A percentile compares a stretch with the other conserved stretches of the same genome.
phyloP scores from a whole-genome alignment of 2,797 vertebrate genomes.

The Vireo griseus region DNA sequence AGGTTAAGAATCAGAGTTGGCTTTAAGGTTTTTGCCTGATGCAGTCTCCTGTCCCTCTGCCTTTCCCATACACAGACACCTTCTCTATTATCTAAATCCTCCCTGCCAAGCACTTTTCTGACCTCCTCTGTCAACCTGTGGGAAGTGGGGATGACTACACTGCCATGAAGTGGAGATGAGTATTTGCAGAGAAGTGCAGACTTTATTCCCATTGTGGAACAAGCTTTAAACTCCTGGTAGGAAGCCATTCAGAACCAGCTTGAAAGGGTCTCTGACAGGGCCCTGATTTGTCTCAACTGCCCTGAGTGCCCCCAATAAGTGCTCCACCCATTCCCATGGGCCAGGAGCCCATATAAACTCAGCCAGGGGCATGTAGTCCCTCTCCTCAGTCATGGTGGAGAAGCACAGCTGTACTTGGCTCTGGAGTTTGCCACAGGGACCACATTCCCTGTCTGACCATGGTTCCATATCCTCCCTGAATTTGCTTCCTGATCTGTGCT shows the following conservation, averaged over 20 bases:
- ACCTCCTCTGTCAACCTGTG: background rate
- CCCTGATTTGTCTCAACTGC: background rate
- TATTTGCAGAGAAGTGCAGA: background rate
- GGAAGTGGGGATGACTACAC: background rate
- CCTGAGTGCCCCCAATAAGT: background rate
- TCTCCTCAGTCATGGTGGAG: fast-evolving
- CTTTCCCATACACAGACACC: fast-evolving
- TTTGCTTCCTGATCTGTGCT: fast-evolving
- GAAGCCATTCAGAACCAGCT: background rate
- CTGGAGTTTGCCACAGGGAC: fast-evolving
- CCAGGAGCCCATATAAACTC: background rate
- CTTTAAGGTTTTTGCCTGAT: background rate
- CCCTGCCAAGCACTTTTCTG: background rate
- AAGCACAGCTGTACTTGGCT: fast-evolving
- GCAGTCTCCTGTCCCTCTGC: background rate
- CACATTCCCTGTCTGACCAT: fast-evolving
- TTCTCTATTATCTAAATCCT: background rate
- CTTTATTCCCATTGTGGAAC: background rate
- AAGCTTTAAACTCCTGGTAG: background rate
- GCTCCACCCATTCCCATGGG: background rate
- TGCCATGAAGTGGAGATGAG: fast-evolving
- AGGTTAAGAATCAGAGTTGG: background rate
- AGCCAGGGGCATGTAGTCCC: fast-evolving
- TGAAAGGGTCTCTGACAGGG: background rate
- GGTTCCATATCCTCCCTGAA: fast-evolving